phyloP scores from a whole-genome alignment of 2,888 invertebrate genomes.

The Lasioglossum figueresi region DNA sequence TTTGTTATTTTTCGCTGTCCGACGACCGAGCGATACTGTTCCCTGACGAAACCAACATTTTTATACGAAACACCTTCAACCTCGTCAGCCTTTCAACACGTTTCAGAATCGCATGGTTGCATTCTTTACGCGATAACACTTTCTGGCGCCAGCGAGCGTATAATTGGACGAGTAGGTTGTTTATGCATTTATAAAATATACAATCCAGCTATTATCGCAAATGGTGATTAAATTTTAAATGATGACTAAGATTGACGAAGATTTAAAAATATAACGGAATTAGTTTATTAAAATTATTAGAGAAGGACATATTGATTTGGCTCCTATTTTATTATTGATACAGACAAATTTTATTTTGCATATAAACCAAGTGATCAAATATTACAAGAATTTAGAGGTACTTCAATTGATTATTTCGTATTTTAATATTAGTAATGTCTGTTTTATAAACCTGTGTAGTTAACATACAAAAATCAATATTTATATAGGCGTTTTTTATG shows the following conservation, averaged over 20 bases:
- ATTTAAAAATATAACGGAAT: neutral
- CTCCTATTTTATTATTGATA: neutral
- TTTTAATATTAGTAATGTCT: no score
- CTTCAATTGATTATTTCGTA: no score
- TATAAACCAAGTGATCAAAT: neutral
- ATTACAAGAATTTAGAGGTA: no score
- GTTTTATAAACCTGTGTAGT: no score
- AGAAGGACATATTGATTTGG: neutral
- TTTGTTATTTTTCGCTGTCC: neutral
- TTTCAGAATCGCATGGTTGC: conserved; percentile 15
- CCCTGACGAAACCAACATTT: neutral
- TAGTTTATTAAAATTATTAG: neutral
- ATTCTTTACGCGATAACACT: conserved; percentile 27
- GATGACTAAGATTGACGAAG: no score
- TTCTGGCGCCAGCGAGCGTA: conserved; percentile 50
- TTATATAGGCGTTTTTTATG: neutral
- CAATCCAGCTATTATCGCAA: neutral
- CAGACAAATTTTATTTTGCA: neutral
- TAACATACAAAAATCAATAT: no score
- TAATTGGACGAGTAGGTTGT: neutral
- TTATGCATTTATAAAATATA: neutral
- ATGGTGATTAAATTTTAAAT: neutral
- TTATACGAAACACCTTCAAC: neutral
- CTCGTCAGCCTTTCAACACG: conserved; percentile 8
- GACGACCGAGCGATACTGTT: neutral